Evolutionary conservation across 2,797 vertebrate species (phyloP), one percentile per base, ranked within the genome.

Genomic region (Coregonus sp.): DNA sequence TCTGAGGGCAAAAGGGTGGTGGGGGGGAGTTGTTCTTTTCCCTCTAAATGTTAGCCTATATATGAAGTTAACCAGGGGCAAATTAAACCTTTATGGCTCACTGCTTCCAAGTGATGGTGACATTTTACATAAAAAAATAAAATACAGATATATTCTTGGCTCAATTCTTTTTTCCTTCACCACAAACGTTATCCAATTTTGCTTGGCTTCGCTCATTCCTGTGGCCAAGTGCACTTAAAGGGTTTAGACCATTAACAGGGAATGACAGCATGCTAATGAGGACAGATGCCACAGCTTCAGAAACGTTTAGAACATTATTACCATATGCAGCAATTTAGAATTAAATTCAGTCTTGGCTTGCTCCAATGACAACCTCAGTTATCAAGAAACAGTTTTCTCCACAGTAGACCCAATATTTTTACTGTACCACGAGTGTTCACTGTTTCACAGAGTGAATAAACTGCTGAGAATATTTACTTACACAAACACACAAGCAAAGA

Each of bases 61-160:
- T 63, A 25, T 47, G 40, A 66, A 29, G 73, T 67, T 87, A 82
- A 86, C 84, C 71, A 79, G 81, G 77, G 81, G 86, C 89, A 87
- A 87, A 80, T 75, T 71, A n/a, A 25, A 70, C 18, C 37, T 70
- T n/a, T 18, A n/a, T 16, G 37, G 20, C 12, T 67, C 18, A 7
- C 61, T 66, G 73, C 35, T 47, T 74, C 56, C 63, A 87, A 87
- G 82, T 81, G 84, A 89, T 84, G 80, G 81, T 88, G 89, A 90
- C 90, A 89, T 93, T 92, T 92, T 66, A 37, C 73, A 7, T 40
- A 0, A 40, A 40, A 40, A 47, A 2, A 0, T 47, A 11, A 81
- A 85, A 84, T 89, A 80, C 4, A 20, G 1, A 25, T 25, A 33
- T 33, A 33, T 25, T 25, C 25, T 25, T 25, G 25, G 25, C 25